Evolutionary conservation across 1,140 invertebrate genomes (phyloP).

Genomic region (Trachymyrmex cornetzi): DNA sequence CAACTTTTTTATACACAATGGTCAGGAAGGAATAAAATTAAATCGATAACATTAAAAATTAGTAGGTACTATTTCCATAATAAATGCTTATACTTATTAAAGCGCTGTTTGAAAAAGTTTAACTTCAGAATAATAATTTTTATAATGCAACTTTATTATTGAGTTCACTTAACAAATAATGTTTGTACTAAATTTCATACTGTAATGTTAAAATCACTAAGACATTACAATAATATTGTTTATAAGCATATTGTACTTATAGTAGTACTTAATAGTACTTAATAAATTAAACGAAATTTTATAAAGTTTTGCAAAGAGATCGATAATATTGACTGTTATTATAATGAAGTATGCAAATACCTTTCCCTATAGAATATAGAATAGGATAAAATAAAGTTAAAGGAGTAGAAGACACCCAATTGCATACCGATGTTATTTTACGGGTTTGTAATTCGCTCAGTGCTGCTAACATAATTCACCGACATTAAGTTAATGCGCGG

Average conservation of each 20-base stretch:
- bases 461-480: slow-evolving; percentile 26
- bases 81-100: background rate
- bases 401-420: background rate
- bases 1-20: background rate
- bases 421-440: slow-evolving; percentile 10
- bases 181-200: background rate
- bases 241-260: background rate
- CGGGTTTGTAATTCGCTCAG: slow-evolving; percentile 20
- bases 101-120: background rate
- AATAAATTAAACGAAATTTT: slow-evolving; percentile 12
- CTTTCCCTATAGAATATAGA: background rate
- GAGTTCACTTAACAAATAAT: background rate
- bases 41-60: background rate
- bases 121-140: background rate
- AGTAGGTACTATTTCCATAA: background rate
- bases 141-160: background rate
- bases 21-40: background rate
- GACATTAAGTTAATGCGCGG: slow-evolving; percentile 38
- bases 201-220: background rate
- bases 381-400: background rate
- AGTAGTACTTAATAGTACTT: background rate
- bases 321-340: background rate
- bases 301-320: background rate
- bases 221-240: background rate
- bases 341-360: background rate